Evolutionary conservation across 2,797 vertebrate genomes (phyloP), one percentile per base, ranked within the genome.

Genomic region (Betta splendens): DNA sequence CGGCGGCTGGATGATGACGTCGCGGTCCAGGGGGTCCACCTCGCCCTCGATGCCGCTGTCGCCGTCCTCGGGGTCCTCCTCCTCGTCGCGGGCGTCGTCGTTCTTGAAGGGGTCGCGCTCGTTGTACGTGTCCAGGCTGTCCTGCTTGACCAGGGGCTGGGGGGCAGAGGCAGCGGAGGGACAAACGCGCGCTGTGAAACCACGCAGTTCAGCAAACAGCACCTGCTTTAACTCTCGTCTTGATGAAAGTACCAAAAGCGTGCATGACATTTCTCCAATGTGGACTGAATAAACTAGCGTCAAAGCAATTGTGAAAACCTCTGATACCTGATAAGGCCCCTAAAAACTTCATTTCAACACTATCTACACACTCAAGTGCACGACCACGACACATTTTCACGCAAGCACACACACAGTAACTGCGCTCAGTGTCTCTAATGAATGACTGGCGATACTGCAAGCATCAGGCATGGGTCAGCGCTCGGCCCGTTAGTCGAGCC

Each of bases 81-180:
- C 97, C 0, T 97, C 94, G 0, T 93, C 88, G 10, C 92, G 89
- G 4, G 89, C 86, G 0, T 99, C 97, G 0, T 99, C 97, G 0
- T 87, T 97, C 87, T 99, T 99, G 79, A 98, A 99, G 23, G 96
- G 97, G 78, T 99, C 97, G 9, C 94, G 91, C 85, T 99, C 97
- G 0, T 98, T 98, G 89, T 98, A 99, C 0, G 96, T 94, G 74
- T 99, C 97, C 81, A 99, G 74, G 61, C 97, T 99, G 91, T 99
- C 96, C 67, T 99, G 96, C 69, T 97, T 98, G 69, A 97, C 88
- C 71, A 98, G 90, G 5, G 95, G 94, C 95, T 98, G 91, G 22
- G 72, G 59, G 38, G n/a, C n/a, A 44, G 61, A 36, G 31, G 56
- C 38, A 22, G 42, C n/a, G 59, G 31, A 35, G 32, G 23, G n/a